Evolutionary conservation across 2,797 vertebrate species (phyloP).

Genomic region (Denticeps clupeoides): DNA sequence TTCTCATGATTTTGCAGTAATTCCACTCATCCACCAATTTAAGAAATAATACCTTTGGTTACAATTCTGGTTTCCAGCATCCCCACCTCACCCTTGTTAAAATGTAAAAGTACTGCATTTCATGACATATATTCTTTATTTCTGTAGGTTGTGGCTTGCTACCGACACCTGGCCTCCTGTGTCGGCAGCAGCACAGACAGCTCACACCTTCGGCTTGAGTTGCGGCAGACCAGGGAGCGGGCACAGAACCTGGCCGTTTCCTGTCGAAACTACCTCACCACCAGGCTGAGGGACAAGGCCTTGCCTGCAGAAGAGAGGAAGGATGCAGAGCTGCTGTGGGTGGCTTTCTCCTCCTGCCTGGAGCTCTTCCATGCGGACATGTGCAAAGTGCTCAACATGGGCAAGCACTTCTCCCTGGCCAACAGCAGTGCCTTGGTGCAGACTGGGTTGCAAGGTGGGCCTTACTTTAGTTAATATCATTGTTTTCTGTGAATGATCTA

Average conservation of each 20-base stretch:
- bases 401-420: constrained; percentile 43
- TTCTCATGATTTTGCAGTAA: too few relatives aligned
- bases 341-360: constrained; percentile 65
- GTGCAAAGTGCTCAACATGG: constrained; percentile 63
- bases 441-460: constrained; percentile 66
- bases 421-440: constrained; percentile 44
- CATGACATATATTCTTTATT: neutral
- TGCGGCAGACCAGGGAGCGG: constrained; percentile 56
- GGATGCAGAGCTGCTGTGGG: constrained; percentile 66
- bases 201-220: constrained; percentile 53
- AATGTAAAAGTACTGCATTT: too few relatives aligned
- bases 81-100: too few relatives aligned
- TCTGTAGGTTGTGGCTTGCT: constrained; percentile 65
- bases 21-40: too few relatives aligned
- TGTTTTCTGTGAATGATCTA: too few relatives aligned
- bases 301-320: constrained; percentile 48
- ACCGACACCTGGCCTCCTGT: constrained; percentile 60
- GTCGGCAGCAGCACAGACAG: constrained; percentile 61
- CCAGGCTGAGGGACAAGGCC: constrained; percentile 53
- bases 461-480: too few relatives aligned
- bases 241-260: constrained; percentile 48
- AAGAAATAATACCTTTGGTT: too few relatives aligned
- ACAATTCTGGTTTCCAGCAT: too few relatives aligned
- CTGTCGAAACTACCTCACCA: constrained; percentile 51
- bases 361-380: constrained; percentile 67